A percentile compares a stretch with the other conserved stretches of the same genome.
These are phyloP conservation scores for Rotaria magnacalcarata DNA, from an alignment of 2,888 invertebrate genomes.

Conservation along the genomic window DNA sequence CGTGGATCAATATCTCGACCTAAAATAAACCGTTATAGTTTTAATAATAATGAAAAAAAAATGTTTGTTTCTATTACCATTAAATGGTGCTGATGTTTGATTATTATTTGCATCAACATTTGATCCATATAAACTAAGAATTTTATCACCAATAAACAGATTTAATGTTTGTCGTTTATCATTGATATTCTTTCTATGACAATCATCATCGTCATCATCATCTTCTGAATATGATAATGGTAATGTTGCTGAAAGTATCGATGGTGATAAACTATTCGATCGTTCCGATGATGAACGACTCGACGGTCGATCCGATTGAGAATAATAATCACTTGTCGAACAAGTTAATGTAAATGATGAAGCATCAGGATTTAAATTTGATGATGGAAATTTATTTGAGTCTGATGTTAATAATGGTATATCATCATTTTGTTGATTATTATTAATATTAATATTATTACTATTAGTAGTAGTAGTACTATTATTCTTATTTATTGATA, in stretches of 20 bases:
- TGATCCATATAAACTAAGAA: conserved; percentile 3
- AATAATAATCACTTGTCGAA: conserved; percentile 29
- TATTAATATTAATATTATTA: not conserved
- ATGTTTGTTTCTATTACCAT: not conserved
- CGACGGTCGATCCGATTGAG: conserved; percentile 14
- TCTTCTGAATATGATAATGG: not conserved
- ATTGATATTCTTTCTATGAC: not conserved
- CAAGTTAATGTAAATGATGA: conserved; percentile 17
- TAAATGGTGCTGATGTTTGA: not conserved
- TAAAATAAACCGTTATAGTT: not conserved
- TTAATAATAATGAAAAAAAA: too few species aligned
- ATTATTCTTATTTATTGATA: too few species aligned
- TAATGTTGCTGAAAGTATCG: conserved; percentile 18
- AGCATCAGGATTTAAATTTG: conserved; percentile 34
- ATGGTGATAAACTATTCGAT: conserved; percentile 16
- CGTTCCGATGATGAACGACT: not conserved
- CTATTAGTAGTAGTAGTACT: not conserved
- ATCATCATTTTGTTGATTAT: not conserved
- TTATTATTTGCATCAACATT: conserved; percentile 14
- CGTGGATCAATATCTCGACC: conserved; percentile 29
- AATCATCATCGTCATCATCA: not conserved
- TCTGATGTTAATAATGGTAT: conserved; percentile 7
- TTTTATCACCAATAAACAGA: conserved; percentile 21
- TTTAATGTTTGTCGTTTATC: conserved; percentile 1
- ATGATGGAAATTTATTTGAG: not conserved